These are phyloP conservation scores for Emydocephalus ijimae DNA, from an alignment of 2,113 vertebrate genomes.

Conservation along the genomic window DNA sequence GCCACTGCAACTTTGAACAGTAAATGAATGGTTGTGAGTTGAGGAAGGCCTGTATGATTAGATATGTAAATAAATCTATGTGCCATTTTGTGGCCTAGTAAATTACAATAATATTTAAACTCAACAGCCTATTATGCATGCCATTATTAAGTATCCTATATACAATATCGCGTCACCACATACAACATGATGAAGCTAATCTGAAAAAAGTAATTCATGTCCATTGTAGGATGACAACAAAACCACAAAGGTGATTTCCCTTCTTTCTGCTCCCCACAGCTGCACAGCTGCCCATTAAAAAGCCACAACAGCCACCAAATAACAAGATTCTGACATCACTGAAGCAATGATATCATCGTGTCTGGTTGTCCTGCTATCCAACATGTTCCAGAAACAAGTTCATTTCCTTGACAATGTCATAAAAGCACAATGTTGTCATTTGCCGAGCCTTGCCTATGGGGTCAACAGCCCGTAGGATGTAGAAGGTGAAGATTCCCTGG, in stretches of 20 bases:
- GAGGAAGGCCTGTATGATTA: not conserved
- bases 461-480: no score
- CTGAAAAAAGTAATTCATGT: not conserved
- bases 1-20: no score
- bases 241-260: not conserved
- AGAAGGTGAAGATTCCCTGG: no score
- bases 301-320: not conserved
- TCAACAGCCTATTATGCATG: not conserved
- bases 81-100: not conserved
- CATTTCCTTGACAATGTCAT: not conserved
- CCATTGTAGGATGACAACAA: not conserved
- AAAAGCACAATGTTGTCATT: not conserved
- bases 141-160: not conserved
- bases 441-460: not conserved
- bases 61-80: not conserved
- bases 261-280: not conserved
- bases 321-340: not conserved
- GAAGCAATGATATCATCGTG: not conserved
- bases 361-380: not conserved
- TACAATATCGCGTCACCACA: not conserved
- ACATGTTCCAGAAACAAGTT: not conserved
- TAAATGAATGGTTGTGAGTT: no score
- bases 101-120: not conserved
- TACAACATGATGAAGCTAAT: not conserved
- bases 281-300: not conserved